Evolutionary conservation across 2,113 vertebrate species (phyloP).

Genomic region (Solea solea): DNA sequence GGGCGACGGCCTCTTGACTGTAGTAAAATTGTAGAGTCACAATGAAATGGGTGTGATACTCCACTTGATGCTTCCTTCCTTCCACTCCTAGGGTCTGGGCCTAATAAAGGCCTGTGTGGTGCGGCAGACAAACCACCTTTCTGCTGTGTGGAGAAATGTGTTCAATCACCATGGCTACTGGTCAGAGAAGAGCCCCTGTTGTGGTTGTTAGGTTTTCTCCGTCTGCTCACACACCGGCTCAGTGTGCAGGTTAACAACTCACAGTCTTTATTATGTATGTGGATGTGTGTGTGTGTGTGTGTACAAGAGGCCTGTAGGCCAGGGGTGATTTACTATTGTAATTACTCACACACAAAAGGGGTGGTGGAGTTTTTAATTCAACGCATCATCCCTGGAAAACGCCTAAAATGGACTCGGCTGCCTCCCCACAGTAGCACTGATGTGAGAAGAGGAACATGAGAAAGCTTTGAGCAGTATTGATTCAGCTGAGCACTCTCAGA

Average conservation of each 20-base stretch:
- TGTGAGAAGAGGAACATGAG: constrained; percentile 69
- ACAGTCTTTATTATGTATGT: constrained; percentile 41
- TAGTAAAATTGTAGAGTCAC: constrained; percentile 60
- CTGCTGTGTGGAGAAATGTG: constrained; percentile 70
- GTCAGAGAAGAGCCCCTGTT: constrained; percentile 67
- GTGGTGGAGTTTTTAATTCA: constrained; percentile 20
- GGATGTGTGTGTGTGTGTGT: constrained; percentile 15
- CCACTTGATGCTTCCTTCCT: constrained; percentile 57
- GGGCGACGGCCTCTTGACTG: constrained; percentile 40
- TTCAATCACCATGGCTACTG: constrained; percentile 74
- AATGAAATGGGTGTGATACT: constrained; percentile 56
- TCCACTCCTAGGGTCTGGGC: constrained; percentile 43
- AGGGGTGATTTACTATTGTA: constrained; percentile 45
- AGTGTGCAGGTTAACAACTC: constrained; percentile 62
- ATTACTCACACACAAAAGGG: constrained; percentile 20
- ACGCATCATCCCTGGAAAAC: constrained; percentile 28
- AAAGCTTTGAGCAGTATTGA: constrained; percentile 78
- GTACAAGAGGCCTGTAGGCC: constrained; percentile 31
- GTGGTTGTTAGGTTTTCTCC: constrained; percentile 70
- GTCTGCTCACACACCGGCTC: constrained; percentile 54
- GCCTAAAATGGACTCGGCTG: constrained; percentile 31
- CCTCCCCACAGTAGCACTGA: constrained; percentile 46
- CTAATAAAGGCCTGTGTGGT: constrained; percentile 56
- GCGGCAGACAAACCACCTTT: constrained; percentile 46
- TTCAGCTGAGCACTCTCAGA: constrained; percentile 69